Evolutionary conservation across 2,888 invertebrate genomes (phyloP).

Genomic region (Parthenolecanium corni): DNA sequence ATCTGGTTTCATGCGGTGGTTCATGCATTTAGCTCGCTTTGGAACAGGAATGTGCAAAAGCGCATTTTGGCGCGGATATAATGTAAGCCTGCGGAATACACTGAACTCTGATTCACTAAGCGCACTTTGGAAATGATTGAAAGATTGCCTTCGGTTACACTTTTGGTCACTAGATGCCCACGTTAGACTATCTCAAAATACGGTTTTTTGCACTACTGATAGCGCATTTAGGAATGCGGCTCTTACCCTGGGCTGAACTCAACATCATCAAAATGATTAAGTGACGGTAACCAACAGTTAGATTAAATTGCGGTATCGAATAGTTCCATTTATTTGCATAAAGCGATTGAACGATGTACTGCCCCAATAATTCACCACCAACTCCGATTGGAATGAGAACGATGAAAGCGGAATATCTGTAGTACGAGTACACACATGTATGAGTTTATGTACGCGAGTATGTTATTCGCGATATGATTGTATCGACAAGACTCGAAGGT

Average conservation of each 20-base stretch:
- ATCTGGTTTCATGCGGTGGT: no score
- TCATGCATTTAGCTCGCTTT: no score
- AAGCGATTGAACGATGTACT: constrained; percentile 14
- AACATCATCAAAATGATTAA: constrained; percentile 20
- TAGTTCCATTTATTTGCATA: constrained; percentile 16
- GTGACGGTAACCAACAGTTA: constrained; percentile 14
- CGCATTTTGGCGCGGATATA: no score
- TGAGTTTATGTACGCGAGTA: no score
- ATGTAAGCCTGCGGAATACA: no score
- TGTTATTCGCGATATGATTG: no score
- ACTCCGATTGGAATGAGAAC: constrained; percentile 20
- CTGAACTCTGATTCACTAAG: no score
- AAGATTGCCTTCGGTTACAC: not conserved
- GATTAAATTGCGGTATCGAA: not conserved
- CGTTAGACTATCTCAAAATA: not conserved
- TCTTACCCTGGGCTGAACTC: constrained; percentile 2
- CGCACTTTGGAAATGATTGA: no score
- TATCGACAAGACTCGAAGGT: no score
- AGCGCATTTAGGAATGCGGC: not conserved
- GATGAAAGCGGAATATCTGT: constrained; percentile 17
- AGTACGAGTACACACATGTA: not conserved
- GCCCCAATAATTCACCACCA: constrained; percentile 18
- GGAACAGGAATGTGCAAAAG: no score
- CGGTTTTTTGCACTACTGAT: not conserved
- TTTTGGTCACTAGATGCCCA: not conserved